Evolutionary conservation across 2,113 vertebrate genomes (phyloP), one percentile per base, ranked within the genome.

Genomic region (Dascyllus trimaculatus): DNA sequence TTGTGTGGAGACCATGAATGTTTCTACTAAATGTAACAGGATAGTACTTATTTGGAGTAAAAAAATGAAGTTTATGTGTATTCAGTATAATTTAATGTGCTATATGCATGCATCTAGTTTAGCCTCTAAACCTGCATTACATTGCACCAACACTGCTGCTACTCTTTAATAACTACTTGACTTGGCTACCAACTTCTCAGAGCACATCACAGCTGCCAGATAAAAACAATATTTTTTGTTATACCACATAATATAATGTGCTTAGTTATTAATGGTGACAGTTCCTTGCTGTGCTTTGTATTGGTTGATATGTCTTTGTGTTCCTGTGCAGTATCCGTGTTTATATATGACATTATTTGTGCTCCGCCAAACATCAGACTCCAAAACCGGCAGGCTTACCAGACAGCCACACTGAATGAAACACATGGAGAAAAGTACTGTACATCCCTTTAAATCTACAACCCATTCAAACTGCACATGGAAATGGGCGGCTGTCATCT

Each of bases 201-300:
- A 15, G 48, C 21, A 56, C 9, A 29, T 46, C 59, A 51, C 46
- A 63, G 58, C 19, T 60, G 17, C 26, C 43, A 19, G 22, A 29
- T 24, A 46, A 40, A 35, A 61, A n/a, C 10, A 52, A 25, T n/a
- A 63, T 13, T 58, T 69, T 65, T 54, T 29, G 62, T n/a, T n/a
- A n/a, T 19, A 26, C 17, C 11, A 54, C 40, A 46, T 46, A 35
- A 43, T 43, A 24, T 22, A n/a, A 13, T 40, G 43, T 51, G 11
- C 19, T 58, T 49, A 11, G 11, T 32, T 63, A 19, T 32, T 52
- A 35, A 4, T 38, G 18, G 32, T 83, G 46, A 80, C 8, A 10
- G 52, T 78, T 38, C 46, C 29, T 63, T 24, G 54, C 54, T 71
- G 35, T 79, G 71, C 43, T 38, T 81, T 72, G 67, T 67, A 69